Evolutionary conservation across 1,140 invertebrate species (phyloP).

Genomic region (Leucophenga varia): DNA sequence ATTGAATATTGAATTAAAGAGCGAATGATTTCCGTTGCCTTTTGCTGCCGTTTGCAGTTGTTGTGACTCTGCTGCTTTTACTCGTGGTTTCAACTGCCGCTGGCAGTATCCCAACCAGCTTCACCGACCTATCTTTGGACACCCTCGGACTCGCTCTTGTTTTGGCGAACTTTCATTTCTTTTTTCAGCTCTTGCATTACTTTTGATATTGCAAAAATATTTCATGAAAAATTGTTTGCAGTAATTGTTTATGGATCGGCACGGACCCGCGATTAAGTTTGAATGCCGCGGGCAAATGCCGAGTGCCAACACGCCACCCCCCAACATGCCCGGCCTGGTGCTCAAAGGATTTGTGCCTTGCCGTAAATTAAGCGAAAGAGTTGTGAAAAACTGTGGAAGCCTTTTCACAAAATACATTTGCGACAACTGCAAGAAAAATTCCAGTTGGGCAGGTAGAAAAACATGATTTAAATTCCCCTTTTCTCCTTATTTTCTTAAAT

Average conservation of each 20-base stretch:
- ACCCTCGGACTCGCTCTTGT: too few relatives aligned
- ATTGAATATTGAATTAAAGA: constrained; percentile 5
- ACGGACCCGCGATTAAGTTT: constrained; percentile 13
- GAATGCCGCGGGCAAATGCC: constrained; percentile 1
- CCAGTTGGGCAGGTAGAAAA: constrained; percentile 15
- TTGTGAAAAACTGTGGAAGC: constrained; percentile 30
- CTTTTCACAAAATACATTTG: neutral
- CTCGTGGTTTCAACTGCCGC: too few relatives aligned
- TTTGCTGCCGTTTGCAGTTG: constrained; percentile 11
- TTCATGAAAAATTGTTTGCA: constrained; percentile 22
- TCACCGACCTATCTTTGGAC: too few relatives aligned
- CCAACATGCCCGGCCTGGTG: too few relatives aligned
- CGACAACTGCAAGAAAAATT: neutral
- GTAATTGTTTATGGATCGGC: constrained; percentile 25
- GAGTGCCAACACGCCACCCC: neutral
- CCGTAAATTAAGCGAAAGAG: too few relatives aligned
- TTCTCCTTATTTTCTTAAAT: too few relatives aligned
- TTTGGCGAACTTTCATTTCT: neutral
- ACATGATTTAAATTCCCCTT: too few relatives aligned
- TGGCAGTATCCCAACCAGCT: too few relatives aligned
- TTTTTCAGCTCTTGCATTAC: too few relatives aligned
- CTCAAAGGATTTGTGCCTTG: too few relatives aligned
- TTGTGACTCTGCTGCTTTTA: neutral
- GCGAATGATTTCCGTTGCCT: constrained; percentile 9
- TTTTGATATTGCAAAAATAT: constrained; percentile 12